phyloP scores from a whole-genome alignment of 2,888 invertebrate species.

The Tetanocera ferruginea region DNA sequence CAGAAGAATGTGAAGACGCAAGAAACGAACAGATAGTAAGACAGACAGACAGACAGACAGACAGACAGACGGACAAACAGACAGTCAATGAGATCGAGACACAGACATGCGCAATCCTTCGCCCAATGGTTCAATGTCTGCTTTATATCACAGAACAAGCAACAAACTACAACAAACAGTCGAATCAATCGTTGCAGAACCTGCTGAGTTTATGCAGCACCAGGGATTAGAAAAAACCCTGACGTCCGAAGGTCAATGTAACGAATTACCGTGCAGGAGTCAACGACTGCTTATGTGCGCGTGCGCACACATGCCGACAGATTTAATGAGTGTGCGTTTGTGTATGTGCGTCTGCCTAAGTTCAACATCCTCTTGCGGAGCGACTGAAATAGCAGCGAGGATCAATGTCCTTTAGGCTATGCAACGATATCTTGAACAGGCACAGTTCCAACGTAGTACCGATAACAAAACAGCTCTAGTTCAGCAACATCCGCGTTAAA shows the following conservation, averaged over 20 bases:
- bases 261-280: constrained; percentile 25
- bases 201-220: not conserved
- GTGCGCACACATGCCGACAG: not conserved
- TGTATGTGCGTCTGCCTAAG: not conserved
- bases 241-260: constrained; percentile 38
- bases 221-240: constrained; percentile 8
- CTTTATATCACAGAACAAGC: not conserved
- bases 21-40: too few relatives aligned
- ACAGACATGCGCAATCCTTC: not conserved
- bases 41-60: not conserved
- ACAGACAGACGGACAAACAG: not conserved
- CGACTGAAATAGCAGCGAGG: constrained; percentile 21
- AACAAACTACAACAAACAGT: not conserved
- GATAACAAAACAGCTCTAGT: not conserved
- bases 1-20: not conserved
- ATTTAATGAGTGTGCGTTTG: not conserved
- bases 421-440: not conserved
- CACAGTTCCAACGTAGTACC: not conserved
- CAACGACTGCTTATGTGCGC: constrained; percentile 17
- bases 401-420: constrained; percentile 35
- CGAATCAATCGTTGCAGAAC: not conserved
- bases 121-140: not conserved
- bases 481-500: not conserved
- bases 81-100: not conserved
- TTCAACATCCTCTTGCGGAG: constrained; percentile 22